These are phyloP conservation scores for Synergus japonicus DNA, from an alignment of 2,888 invertebrate species.

Conservation along the genomic window DNA sequence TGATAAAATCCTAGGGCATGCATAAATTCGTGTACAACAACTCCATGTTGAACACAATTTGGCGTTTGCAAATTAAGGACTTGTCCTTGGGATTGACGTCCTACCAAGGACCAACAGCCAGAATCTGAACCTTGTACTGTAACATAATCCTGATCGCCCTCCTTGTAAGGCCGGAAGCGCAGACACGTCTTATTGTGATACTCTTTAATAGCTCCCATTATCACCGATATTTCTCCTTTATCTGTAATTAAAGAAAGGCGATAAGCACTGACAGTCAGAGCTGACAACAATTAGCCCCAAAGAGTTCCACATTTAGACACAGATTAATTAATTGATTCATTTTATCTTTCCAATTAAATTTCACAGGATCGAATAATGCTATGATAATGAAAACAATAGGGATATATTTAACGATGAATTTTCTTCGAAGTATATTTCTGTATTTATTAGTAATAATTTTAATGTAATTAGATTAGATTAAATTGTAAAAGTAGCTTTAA, in stretches of 20 bases:
- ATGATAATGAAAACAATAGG: too few species aligned
- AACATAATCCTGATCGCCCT: constrained; percentile 81
- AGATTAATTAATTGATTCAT: too few species aligned
- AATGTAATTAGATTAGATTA: neutral
- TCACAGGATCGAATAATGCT: too few species aligned
- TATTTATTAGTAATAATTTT: neutral
- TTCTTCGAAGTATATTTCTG: too few species aligned
- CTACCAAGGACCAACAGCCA: constrained; percentile 85
- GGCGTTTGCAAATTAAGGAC: constrained; percentile 78
- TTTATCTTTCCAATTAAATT: too few species aligned
- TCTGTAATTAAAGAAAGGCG: constrained; percentile 63
- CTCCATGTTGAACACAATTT: constrained; percentile 78
- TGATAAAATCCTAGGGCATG: constrained; percentile 91
- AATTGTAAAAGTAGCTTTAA: constrained; percentile 21
- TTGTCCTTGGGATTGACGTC: constrained; percentile 82
- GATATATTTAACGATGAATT: too few species aligned
- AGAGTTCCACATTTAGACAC: neutral
- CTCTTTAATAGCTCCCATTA: constrained; percentile 80
- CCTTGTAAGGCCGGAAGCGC: constrained; percentile 81
- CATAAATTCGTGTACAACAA: constrained; percentile 85
- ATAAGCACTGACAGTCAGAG: too few species aligned
- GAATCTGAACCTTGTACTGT: constrained; percentile 79
- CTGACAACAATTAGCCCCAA: too few species aligned
- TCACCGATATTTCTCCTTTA: constrained; percentile 77
- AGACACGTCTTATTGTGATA: constrained; percentile 83